Evolutionary conservation across 2,797 vertebrate species (phyloP).

Genomic region (Neosilurus hyrtlii): DNA sequence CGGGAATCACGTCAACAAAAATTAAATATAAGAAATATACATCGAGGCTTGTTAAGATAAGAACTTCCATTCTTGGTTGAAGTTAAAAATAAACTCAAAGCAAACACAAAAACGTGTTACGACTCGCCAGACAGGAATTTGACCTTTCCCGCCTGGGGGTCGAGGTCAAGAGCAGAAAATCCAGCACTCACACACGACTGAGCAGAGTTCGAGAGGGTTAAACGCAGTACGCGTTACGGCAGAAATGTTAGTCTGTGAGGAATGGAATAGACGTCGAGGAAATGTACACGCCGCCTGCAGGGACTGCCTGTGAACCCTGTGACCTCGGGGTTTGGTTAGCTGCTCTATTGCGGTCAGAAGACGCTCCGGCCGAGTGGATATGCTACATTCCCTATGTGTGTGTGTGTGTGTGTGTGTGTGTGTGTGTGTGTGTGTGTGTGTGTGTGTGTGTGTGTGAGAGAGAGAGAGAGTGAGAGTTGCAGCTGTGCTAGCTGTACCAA

Average conservation of each 20-base stretch:
- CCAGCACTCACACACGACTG: neutral
- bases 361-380: constrained; percentile 48
- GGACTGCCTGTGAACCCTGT: neutral
- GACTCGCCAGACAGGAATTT: neutral
- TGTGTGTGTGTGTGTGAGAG: too few relatives aligned
- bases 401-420: constrained; percentile 21
- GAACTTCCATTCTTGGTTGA: neutral
- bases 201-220: neutral
- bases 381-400: constrained; percentile 28
- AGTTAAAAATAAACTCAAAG: neutral
- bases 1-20: too few relatives aligned
- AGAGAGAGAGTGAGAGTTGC: too few relatives aligned
- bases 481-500: too few relatives aligned
- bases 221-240: neutral
- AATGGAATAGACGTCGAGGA: neutral
- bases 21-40: too few relatives aligned
- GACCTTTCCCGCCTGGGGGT: neutral
- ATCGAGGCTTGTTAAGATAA: too few relatives aligned
- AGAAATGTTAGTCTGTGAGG: neutral
- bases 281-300: neutral
- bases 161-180: neutral
- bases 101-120: too few relatives aligned
- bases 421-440: constrained; percentile 10
- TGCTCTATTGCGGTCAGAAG: constrained; percentile 35
- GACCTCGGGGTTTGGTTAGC: neutral